Evolutionary conservation across 2,113 vertebrate genomes (phyloP).

Genomic region (Haliaeetus leucogaster): DNA sequence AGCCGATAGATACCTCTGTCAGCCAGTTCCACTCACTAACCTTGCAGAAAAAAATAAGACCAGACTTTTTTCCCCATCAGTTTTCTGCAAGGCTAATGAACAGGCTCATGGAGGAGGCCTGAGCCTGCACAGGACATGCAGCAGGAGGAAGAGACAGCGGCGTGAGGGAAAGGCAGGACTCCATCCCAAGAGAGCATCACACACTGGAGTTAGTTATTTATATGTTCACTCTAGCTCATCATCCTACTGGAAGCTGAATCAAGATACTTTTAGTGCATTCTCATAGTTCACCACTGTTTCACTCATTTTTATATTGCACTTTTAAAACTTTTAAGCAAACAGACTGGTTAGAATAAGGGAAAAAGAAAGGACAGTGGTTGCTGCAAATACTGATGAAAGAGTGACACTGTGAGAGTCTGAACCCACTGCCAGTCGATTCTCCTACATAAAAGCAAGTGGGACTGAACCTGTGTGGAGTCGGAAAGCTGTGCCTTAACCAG

Average conservation of each 20-base stretch:
- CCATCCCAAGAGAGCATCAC: neutral
- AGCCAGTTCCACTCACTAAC: neutral
- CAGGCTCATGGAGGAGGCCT: neutral
- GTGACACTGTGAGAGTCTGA: neutral
- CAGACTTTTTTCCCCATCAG: accelerated
- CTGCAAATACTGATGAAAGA: neutral
- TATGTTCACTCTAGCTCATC: neutral
- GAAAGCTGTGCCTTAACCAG: neutral
- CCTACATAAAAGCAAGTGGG: neutral
- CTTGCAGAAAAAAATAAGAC: neutral
- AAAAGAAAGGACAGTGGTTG: neutral
- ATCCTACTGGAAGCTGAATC: neutral
- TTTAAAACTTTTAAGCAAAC: neutral
- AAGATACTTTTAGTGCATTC: neutral
- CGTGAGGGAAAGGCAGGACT: neutral
- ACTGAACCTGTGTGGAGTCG: neutral
- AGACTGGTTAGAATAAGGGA: neutral
- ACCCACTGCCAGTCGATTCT: neutral
- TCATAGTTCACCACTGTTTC: neutral
- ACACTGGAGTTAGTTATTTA: neutral
- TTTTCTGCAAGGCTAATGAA: neutral
- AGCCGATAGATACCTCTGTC: neutral
- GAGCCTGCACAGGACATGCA: neutral
- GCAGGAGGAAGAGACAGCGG: neutral
- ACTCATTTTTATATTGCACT: neutral